Conservation (phyloP, 2,888 invertebrate species). For the Pheosia tremula region DNA sequence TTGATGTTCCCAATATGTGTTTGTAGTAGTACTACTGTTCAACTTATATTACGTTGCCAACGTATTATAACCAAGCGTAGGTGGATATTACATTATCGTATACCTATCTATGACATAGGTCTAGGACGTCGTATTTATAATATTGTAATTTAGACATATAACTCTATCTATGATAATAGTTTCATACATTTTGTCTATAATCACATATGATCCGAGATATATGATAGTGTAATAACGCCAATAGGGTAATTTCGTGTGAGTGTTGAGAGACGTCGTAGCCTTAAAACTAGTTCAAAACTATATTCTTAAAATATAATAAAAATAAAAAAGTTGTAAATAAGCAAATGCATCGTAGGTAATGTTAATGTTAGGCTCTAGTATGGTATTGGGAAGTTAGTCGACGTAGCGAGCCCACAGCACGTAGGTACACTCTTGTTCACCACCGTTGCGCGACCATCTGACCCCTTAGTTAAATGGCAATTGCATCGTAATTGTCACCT, state of each 20-base stretch:
- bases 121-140: too few species aligned
- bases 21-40: slow-evolving; percentile 33
- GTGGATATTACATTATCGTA: too few species aligned
- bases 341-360: slow-evolving; percentile 62
- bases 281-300: slow-evolving; percentile 84
- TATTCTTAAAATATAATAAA: slow-evolving; percentile 61
- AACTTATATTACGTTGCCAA: slow-evolving; percentile 61
- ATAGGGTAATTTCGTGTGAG: slow-evolving; percentile 70
- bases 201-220: too few species aligned
- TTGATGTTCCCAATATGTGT: slow-evolving; percentile 53
- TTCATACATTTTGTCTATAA: too few species aligned
- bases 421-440: slow-evolving; percentile 47
- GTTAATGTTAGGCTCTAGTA: slow-evolving; percentile 62
- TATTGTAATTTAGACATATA: too few species aligned
- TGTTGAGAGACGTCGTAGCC: slow-evolving; percentile 79
- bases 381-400: too few species aligned
- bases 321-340: slow-evolving; percentile 70
- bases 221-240: too few species aligned
- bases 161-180: too few species aligned
- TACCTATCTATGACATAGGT: too few species aligned
- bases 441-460: slow-evolving; percentile 40
- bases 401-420: slow-evolving; percentile 50
- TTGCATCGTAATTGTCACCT: too few species aligned
- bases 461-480: too few species aligned
- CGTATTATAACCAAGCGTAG: slow-evolving; percentile 45